Conservation (phyloP, 2,888 invertebrate genomes). For the Mystacides longicornis region DNA sequence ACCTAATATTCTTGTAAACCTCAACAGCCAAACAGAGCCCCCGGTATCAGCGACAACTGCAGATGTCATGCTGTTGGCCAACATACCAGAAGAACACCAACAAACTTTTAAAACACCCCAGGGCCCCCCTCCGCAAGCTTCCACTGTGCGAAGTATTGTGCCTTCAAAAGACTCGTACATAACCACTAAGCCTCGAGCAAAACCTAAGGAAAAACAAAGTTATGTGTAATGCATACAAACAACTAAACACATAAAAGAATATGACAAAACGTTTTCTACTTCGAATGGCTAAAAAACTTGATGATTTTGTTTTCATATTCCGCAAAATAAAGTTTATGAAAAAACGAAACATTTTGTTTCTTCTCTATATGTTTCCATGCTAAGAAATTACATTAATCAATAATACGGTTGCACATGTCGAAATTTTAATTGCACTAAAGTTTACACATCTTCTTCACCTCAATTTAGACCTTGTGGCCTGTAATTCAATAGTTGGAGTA, state of each 20-base stretch:
- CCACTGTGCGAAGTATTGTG: slow-evolving; percentile 63
- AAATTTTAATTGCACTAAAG: too few species aligned
- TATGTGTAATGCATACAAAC: neutral
- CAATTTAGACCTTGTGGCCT: too few species aligned
- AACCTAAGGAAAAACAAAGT: slow-evolving; percentile 33
- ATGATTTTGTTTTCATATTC: too few species aligned
- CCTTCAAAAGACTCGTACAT: slow-evolving; percentile 85
- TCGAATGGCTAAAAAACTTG: too few species aligned
- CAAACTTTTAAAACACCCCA: slow-evolving; percentile 44
- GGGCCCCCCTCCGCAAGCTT: slow-evolving; percentile 44
- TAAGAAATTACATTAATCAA: too few species aligned
- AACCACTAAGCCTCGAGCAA: slow-evolving; percentile 73
- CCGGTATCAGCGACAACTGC: slow-evolving; percentile 85
- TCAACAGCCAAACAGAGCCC: slow-evolving; percentile 92
- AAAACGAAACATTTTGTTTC: too few species aligned
- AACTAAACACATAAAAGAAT: neutral
- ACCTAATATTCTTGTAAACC: slow-evolving; percentile 81
- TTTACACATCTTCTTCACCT: too few species aligned
- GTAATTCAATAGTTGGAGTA: too few species aligned
- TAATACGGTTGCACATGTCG: too few species aligned
- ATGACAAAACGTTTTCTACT: too few species aligned
- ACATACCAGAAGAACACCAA: slow-evolving; percentile 43
- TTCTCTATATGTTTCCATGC: too few species aligned
- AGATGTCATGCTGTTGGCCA: slow-evolving; percentile 54
- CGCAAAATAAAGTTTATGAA: too few species aligned